Percentiles rank a stretch among this genome's conserved stretches.
These are phyloP conservation scores for Eulemur albifrons DNA, from an alignment of 2,797 vertebrate species.

Conservation along the genomic window DNA sequence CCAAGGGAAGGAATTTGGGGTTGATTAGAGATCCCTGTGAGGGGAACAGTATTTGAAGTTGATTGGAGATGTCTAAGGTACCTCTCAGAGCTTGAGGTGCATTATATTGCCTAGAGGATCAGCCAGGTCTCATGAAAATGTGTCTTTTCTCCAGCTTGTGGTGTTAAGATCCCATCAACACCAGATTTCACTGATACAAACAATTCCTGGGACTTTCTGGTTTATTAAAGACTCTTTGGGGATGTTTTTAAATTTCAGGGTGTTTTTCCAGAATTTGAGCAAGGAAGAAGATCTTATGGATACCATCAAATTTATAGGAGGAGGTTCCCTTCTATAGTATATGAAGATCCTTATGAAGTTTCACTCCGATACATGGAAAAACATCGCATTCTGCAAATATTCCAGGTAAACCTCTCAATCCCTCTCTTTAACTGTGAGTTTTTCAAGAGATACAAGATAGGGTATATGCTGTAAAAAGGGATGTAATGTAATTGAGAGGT, in stretches of 20 bases:
- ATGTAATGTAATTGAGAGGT: background rate
- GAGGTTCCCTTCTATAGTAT: constrained; percentile 39
- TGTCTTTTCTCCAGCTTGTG: background rate
- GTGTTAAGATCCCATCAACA: background rate
- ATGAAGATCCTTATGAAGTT: constrained; percentile 86
- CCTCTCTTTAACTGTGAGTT: constrained; percentile 13
- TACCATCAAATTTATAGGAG: rapidly evolving
- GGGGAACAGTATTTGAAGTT: background rate
- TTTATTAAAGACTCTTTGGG: constrained; percentile 30
- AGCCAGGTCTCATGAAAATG: background rate
- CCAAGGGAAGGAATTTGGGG: background rate
- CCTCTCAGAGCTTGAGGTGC: background rate
- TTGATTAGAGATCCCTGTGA: background rate
- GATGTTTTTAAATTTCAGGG: constrained; percentile 61
- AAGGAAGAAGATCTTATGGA: background rate
- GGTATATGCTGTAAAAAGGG: background rate
- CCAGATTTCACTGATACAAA: background rate
- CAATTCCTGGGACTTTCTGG: background rate
- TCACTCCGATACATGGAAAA: constrained; percentile 87
- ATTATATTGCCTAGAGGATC: background rate
- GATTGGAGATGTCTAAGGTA: background rate
- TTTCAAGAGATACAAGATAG: background rate
- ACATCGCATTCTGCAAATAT: constrained; percentile 88
- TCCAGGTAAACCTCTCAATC: constrained; percentile 85
- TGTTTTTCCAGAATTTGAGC: background rate